A percentile compares a stretch with the other conserved stretches of the same genome.
These are phyloP conservation scores for Pangasius sanitwongsei DNA, from an alignment of 2,797 vertebrate species.

Conservation along the genomic window DNA sequence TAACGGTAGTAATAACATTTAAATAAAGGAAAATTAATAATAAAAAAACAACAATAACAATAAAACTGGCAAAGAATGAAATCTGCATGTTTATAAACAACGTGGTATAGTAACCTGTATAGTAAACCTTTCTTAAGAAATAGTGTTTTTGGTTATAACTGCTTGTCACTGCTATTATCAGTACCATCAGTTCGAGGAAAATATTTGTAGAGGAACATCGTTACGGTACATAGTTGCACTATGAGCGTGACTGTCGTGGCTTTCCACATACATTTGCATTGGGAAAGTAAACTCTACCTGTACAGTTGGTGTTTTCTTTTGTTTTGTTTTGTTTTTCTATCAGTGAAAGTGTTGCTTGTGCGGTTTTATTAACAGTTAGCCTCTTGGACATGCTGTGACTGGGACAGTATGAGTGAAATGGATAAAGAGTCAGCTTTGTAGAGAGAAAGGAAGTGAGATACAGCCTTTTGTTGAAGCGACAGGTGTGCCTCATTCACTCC, in stretches of 20 bases:
- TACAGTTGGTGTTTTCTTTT: background rate
- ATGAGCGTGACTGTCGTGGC: too few relatives aligned
- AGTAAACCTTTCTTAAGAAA: background rate
- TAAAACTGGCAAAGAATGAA: background rate
- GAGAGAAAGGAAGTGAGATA: conserved; percentile 17
- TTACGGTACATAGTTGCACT: background rate
- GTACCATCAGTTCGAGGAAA: background rate
- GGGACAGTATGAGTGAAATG: conserved; percentile 9
- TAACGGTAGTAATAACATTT: background rate
- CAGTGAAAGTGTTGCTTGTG: background rate
- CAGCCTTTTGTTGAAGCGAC: background rate
- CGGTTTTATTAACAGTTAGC: background rate
- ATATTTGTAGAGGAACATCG: background rate
- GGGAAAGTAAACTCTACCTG: background rate
- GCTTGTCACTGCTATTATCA: background rate
- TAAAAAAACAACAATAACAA: too few relatives aligned
- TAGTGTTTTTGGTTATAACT: background rate
- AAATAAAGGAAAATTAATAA: background rate
- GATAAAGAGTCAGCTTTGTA: conserved; percentile 9
- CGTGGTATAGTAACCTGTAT: background rate
- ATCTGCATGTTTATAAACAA: background rate
- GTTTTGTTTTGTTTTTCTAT: background rate
- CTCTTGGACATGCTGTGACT: conserved; percentile 5
- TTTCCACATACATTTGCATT: background rate
- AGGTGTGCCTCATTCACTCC: conserved; percentile 28